A percentile compares a stretch with the other conserved stretches of the same genome.
Conservation (phyloP, 2,113 vertebrate species). For the Scatophagus argus region DNA sequence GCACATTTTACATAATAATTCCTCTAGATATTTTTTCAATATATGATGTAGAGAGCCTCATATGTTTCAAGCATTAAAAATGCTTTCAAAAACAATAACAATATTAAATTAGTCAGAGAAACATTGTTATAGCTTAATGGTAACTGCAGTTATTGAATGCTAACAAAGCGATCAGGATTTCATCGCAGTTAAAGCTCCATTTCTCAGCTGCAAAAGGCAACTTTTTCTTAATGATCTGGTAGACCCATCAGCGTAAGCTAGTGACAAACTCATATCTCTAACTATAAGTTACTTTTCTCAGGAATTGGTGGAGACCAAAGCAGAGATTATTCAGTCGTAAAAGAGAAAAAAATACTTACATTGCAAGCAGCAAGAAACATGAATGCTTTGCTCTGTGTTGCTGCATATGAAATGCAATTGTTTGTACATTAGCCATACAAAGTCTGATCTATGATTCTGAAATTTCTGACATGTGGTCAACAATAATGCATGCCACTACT, state of each 20-base stretch:
- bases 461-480: too few relatives aligned
- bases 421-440: neutral
- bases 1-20: neutral
- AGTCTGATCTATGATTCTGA: neutral
- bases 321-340: too few relatives aligned
- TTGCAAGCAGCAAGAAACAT: neutral
- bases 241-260: too few relatives aligned
- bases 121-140: neutral
- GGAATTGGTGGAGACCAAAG: conserved; percentile 1
- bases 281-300: too few relatives aligned
- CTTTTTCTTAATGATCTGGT: too few relatives aligned
- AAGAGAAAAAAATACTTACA: too few relatives aligned
- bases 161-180: neutral
- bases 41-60: neutral
- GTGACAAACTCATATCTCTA: too few relatives aligned
- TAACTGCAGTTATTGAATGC: neutral
- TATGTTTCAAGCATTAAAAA: conserved; percentile 6
- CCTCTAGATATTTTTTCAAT: neutral
- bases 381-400: neutral
- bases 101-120: neutral
- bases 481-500: too few relatives aligned
- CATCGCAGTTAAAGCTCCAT: neutral
- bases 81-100: neutral
- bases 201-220: too few relatives aligned
- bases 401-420: neutral